Base-by-base conservation (phyloP, 37 sponge, comb jelly and placozoan genomes). In the Cladorhizidae sp. region DNA sequence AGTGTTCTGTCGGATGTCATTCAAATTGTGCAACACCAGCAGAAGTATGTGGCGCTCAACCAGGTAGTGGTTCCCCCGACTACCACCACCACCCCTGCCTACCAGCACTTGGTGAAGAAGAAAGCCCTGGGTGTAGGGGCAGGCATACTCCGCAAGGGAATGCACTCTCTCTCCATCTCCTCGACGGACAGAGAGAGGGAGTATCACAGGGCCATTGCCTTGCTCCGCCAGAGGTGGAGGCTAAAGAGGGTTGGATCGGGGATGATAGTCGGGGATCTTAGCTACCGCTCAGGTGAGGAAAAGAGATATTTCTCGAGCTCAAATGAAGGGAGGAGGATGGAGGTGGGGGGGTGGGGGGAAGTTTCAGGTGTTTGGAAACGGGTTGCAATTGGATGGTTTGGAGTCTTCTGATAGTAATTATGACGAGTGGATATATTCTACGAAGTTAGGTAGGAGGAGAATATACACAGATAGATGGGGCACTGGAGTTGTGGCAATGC, bases 1-100 rank as follows among this genome's bases (percentile, higher is more conserved):
- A 86, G 83, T 79, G 87, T 91, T 32, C 67, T 91, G 43, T 64
- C 91, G 7, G 91, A 91, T 57, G 56, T 91, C 22, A 59, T 91
- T 3, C 87, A 82, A 55, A 86, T 91, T 29, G 31, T 62, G 14
- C 82, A 86, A 5, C 45, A 86, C 50, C 91, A 91, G 45, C 75
- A 67, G n/a, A 73, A 86, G 18, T 91, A 91, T 52, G 61, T 91
- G 22, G 57, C 80, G 3, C 73, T 91, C 38, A 83, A 86, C 67
- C 83, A 83, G 57, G 91, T 91, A 17, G 45, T 64, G 25, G 78
- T 51, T 33, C 50, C 70, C 45, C 75, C 67, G 33, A 67, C 79
- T 17, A 22, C 65, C 21, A 56, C 51, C 37, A 18, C 80, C 50
- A 32, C 72, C 20, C 80, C 79, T 3, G 64, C 80, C 22, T 83